These are phyloP conservation scores for Camponotus pennsylvanicus DNA, from an alignment of 1,140 invertebrate genomes.

Conservation along the genomic window DNA sequence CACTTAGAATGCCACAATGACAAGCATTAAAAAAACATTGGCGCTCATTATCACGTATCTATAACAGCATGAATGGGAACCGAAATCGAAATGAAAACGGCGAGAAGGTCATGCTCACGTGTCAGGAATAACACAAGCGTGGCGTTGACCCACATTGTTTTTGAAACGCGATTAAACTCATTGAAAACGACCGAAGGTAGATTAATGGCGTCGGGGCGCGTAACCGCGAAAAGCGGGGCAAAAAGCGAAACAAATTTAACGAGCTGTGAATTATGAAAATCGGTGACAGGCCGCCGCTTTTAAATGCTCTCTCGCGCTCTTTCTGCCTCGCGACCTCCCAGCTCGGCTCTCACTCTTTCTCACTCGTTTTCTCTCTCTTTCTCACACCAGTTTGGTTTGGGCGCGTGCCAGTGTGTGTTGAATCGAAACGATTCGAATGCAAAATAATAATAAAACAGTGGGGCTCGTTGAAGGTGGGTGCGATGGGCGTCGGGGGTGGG, in stretches of 20 bases:
- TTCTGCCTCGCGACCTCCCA: constrained; percentile 29
- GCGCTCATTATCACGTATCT: constrained; percentile 71
- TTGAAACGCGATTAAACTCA: constrained; percentile 82
- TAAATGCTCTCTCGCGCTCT: constrained; percentile 68
- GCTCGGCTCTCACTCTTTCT: constrained; percentile 15
- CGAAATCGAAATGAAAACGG: constrained; percentile 78
- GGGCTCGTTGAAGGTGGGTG: constrained; percentile 53
- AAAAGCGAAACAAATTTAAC: constrained; percentile 83
- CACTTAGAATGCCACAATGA: background rate
- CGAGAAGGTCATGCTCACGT: constrained; percentile 75
- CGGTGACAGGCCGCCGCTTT: constrained; percentile 78
- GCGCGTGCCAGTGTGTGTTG: constrained; percentile 79
- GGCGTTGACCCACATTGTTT: constrained; percentile 81
- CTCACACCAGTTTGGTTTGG: constrained; percentile 75
- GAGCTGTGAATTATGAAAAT: constrained; percentile 86
- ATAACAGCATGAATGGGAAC: constrained; percentile 72
- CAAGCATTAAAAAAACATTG: constrained; percentile 24
- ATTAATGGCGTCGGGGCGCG: constrained; percentile 78
- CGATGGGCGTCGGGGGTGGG: constrained; percentile 47
- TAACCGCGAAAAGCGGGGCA: constrained; percentile 74
- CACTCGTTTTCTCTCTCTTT: background rate
- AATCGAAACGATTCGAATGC: constrained; percentile 81
- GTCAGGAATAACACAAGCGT: constrained; percentile 73
- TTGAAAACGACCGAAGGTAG: constrained; percentile 82
- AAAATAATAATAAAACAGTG: constrained; percentile 82